Conservation (phyloP, 2,797 vertebrate genomes). For the Lagothrix lagotricha region DNA sequence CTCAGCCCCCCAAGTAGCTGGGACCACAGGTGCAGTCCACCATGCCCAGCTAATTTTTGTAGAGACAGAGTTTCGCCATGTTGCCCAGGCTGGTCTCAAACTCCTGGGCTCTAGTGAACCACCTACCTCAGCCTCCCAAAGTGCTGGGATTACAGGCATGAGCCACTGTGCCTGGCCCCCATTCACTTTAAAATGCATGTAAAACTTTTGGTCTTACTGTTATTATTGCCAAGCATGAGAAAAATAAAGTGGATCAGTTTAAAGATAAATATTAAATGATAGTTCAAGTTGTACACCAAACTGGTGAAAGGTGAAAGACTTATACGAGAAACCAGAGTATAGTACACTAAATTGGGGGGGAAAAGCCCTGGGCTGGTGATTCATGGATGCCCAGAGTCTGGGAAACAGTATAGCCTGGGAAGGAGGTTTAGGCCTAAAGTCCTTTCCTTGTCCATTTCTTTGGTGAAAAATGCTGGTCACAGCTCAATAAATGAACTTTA, state of each 20-base stretch:
- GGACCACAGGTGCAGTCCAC: neutral
- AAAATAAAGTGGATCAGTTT: constrained; percentile 7
- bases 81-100: neutral
- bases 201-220: neutral
- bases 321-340: neutral
- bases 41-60: neutral
- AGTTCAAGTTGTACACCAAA: neutral
- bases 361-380: neutral
- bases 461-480: neutral
- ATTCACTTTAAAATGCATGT: neutral
- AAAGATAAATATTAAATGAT: neutral
- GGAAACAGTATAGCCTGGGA: neutral
- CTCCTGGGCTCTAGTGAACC: neutral
- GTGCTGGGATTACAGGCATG: neutral
- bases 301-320: neutral
- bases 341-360: neutral
- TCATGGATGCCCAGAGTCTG: neutral
- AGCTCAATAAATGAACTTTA: neutral
- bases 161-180: neutral
- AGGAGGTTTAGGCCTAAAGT: neutral
- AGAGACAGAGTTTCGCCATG: neutral
- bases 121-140: neutral
- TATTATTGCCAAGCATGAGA: neutral
- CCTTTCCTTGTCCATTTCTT: neutral
- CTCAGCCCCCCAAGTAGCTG: neutral